Evolutionary conservation across 2,888 invertebrate genomes (phyloP), one percentile per base, ranked within the genome.

Genomic region (Torymus tubicola): DNA sequence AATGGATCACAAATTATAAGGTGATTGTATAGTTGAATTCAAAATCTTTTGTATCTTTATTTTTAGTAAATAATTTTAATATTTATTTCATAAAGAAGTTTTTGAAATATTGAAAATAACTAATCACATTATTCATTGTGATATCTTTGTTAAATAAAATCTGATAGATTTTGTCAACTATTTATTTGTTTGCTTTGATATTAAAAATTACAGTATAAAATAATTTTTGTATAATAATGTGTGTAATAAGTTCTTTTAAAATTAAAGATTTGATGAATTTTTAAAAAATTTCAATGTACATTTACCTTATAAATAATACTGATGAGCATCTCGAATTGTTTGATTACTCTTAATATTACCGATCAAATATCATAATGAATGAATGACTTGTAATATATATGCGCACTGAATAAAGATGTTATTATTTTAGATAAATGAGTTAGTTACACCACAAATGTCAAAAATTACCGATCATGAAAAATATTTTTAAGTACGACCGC

Each of bases 391-490:
- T 90, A 90, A n/a, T n/a, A 90, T 90, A 90, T 90, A 90, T 90
- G 88, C 88, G 87, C 88, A 89, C 87, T 86, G 86, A 90, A 90
- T 90, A 90, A 90, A 90, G 88, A 89, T 87, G 88, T 90, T 90
- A 89, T 87, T 90, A 90, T 90, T 90, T 90, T 90, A 90, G 53
- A 79, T 11, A 24, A 73, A 50, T 67, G 57, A 67, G 18, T 72
- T 68, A 78, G 42, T 67, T 68, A 67, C n/a, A 63, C 53, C 10
- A 78, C 14, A n/a, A 55, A 61, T 50, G 13, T 61, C n/a, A 0
- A 31, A 31, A 55, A 63, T n/a, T 10, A 18, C 11, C 8, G 31
- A 18, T 31, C 1, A 63, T 55, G n/a, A 18, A 68, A 18, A 67
- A 18, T n/a, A 31, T 55, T 55, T 67, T 60, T 60, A n/a, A n/a